These are phyloP conservation scores for Gallinago stenura DNA, from an alignment of 2,797 vertebrate genomes.

Conservation along the genomic window DNA sequence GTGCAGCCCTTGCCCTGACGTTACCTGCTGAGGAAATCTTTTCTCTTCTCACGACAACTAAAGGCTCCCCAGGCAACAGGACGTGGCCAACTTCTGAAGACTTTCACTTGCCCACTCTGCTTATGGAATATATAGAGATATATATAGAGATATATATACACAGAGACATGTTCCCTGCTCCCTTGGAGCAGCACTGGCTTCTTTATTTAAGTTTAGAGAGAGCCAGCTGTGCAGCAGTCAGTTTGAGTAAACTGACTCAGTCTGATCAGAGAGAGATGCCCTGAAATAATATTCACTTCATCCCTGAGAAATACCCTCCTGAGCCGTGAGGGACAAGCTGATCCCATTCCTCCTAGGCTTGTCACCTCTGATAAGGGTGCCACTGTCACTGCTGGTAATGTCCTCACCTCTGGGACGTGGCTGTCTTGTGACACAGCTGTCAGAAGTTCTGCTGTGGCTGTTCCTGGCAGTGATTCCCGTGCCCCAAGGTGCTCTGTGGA, in stretches of 20 bases:
- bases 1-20: not conserved
- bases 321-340: too few species aligned
- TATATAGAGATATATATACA: too few species aligned
- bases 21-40: not conserved
- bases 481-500: too few species aligned
- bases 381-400: rapidly evolving
- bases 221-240: not conserved
- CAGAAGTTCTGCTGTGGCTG: not conserved
- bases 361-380: not conserved
- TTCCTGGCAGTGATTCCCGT: rapidly evolving
- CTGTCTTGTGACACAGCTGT: not conserved
- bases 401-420: rapidly evolving
- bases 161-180: not conserved
- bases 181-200: not conserved
- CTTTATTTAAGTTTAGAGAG: not conserved
- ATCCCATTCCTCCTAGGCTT: not conserved
- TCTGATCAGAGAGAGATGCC: not conserved
- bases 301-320: not conserved
- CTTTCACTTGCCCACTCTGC: rapidly evolving
- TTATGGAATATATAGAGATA: too few species aligned
- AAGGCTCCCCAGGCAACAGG: not conserved
- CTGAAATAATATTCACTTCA: too few species aligned
- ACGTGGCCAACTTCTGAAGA: not conserved
- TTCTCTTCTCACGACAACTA: not conserved
- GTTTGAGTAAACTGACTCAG: too few species aligned